phyloP scores from a whole-genome alignment of 2,888 invertebrate genomes.

The Glomeris marginata region DNA sequence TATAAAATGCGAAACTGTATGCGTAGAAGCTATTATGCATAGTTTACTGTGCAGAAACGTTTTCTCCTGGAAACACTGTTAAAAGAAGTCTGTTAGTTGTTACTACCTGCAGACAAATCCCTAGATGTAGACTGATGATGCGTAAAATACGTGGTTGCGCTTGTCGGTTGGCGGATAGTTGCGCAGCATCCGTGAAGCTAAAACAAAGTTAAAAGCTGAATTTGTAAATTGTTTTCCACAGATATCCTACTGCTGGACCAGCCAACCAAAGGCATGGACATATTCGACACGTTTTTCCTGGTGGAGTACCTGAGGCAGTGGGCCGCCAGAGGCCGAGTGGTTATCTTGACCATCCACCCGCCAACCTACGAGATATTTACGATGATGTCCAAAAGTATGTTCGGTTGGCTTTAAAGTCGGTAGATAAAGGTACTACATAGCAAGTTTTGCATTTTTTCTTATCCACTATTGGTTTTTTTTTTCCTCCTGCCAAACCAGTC shows the following conservation, averaged over 20 bases:
- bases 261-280: slow-evolving; percentile 77
- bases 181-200: no score
- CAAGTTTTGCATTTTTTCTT: not conserved
- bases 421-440: not conserved
- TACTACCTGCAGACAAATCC: no score
- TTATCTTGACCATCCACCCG: slow-evolving; percentile 80
- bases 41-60: no score
- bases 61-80: no score
- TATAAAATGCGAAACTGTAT: no score
- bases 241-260: slow-evolving; percentile 76
- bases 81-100: no score
- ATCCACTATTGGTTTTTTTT: slow-evolving; percentile 5
- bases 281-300: slow-evolving; percentile 88
- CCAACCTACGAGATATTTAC: slow-evolving; percentile 91
- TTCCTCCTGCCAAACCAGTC: slow-evolving; percentile 30
- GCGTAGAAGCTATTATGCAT: no score
- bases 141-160: no score
- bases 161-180: no score
- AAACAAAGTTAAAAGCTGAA: not conserved
- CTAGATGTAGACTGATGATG: no score
- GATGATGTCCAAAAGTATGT: slow-evolving; percentile 57
- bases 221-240: slow-evolving; percentile 31
- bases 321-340: slow-evolving; percentile 61
- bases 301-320: slow-evolving; percentile 88
- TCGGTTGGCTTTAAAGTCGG: not conserved